Evolutionary conservation across 2,888 invertebrate genomes (phyloP).

Genomic region (Frankliniella intonsa): DNA sequence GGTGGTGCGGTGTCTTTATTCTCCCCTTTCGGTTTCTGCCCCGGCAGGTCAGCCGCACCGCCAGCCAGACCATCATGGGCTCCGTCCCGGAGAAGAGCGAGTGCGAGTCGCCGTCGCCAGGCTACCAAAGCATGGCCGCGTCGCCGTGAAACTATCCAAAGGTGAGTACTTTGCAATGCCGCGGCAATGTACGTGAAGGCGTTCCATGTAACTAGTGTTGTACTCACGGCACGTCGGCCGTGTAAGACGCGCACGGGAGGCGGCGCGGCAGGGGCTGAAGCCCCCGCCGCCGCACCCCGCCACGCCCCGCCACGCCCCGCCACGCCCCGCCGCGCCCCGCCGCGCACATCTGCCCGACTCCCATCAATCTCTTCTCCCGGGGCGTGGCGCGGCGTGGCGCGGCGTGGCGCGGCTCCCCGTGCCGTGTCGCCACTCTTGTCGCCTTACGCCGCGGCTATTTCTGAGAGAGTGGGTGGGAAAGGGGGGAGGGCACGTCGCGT

Average conservation of each 20-base stretch:
- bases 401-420: not conserved
- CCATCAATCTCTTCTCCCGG: slow-evolving; percentile 3
- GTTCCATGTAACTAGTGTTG: not conserved
- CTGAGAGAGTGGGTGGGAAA: not conserved
- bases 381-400: not conserved
- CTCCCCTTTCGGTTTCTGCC: not conserved
- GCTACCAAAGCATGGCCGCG: slow-evolving; percentile 16
- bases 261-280: no score
- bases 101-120: slow-evolving; percentile 10
- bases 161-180: not conserved
- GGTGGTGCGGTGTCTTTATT: not conserved
- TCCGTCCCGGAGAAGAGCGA: slow-evolving; percentile 11
- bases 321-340: not conserved
- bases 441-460: not conserved
- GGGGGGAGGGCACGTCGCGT: not conserved
- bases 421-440: not conserved
- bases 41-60: not conserved
- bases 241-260: no score
- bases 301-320: not conserved
- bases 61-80: not conserved
- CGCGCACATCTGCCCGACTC: slow-evolving; percentile 11
- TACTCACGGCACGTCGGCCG: no score
- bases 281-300: not conserved
- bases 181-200: not conserved
- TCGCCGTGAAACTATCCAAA: slow-evolving; percentile 2